A percentile compares a stretch with the other conserved stretches of the same genome.
phyloP scores from a whole-genome alignment of 2,888 invertebrate species.

The Bellardia bayeri region DNA sequence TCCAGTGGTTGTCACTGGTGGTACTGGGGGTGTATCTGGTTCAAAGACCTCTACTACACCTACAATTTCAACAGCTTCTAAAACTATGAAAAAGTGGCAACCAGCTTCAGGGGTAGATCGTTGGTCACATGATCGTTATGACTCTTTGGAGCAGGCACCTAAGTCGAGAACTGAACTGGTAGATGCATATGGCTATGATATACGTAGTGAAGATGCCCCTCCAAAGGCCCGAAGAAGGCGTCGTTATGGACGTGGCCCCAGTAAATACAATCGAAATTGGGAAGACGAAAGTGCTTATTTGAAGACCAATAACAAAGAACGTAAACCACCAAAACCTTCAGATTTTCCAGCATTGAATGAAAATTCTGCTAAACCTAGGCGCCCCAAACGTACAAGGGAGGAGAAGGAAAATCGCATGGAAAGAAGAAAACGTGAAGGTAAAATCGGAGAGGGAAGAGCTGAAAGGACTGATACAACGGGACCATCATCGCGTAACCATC shows the following conservation, averaged over 20 bases:
- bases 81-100: constrained; percentile 84
- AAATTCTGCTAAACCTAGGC: constrained; percentile 74
- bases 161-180: constrained; percentile 78
- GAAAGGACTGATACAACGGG: constrained; percentile 46
- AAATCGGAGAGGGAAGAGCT: constrained; percentile 41
- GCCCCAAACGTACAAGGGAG: constrained; percentile 75
- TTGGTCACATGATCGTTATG: constrained; percentile 93
- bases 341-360: constrained; percentile 86
- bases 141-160: constrained; percentile 86
- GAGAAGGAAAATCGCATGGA: constrained; percentile 83
- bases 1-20: constrained; percentile 80
- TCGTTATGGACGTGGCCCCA: constrained; percentile 95
- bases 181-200: constrained; percentile 89
- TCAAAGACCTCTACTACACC: constrained; percentile 78
- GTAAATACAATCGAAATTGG: constrained; percentile 96
- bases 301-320: constrained; percentile 85
- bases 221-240: constrained; percentile 93
- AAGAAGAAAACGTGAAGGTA: constrained; percentile 73
- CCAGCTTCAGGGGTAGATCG: constrained; percentile 85
- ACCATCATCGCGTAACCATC: constrained; percentile 45
- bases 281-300: constrained; percentile 96
- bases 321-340: constrained; percentile 85
- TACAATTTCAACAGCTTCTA: constrained; percentile 81
- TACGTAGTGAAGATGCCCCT: constrained; percentile 95
- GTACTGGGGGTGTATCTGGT: constrained; percentile 81